Base-by-base conservation (phyloP, 1,140 invertebrate species). In the Camponotus floridanus region DNA sequence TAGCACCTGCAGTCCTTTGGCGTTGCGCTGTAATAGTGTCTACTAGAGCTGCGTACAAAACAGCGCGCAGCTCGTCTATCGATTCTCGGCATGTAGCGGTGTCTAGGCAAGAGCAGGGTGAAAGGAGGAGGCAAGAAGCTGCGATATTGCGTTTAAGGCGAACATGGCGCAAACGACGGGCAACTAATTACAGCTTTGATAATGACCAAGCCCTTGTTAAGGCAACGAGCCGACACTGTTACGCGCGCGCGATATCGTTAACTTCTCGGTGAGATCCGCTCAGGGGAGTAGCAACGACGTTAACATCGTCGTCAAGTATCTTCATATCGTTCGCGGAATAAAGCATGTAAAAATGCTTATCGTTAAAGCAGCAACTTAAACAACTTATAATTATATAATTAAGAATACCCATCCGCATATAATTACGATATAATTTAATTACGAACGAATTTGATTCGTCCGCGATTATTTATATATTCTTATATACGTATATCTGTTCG, bases 181-280 rank as follows among this genome's bases (percentile, higher is more conserved):
- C 87, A 89, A 90, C 90, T 92, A 92, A 91, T 92, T 91, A 90
- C 83, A 76, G 80, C 90, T 91, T 88, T 45, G 88, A 87, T 90
- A 91, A 92, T 90, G 87, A 87, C 86, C 92, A 85, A 88, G 89
- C 90, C 91, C 92, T 92, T 91, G 91, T 87, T 88, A 91, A 89
- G 89, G 87, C 91, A 74, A 45, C 61, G 51, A 67, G 87, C 85
- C 85, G 87, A 88, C 83, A 81, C 65, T 78, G 83, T 76, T 51
- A 85, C 76, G 55, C 59, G 70, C 51, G 87, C 62, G 51, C 73
- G 59, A 51, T 59, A 73, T 88, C 83, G 73, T 89, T 89, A 89
- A 78, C 88, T 74, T 74, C 15, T 51, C 57, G 55, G 45, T 80
- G 33, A 59, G 76, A 73, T 79, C 33, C 80, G 68, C 67, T 55